Conservation (phyloP, 1,140 invertebrate species). For the Battus philenor region DNA sequence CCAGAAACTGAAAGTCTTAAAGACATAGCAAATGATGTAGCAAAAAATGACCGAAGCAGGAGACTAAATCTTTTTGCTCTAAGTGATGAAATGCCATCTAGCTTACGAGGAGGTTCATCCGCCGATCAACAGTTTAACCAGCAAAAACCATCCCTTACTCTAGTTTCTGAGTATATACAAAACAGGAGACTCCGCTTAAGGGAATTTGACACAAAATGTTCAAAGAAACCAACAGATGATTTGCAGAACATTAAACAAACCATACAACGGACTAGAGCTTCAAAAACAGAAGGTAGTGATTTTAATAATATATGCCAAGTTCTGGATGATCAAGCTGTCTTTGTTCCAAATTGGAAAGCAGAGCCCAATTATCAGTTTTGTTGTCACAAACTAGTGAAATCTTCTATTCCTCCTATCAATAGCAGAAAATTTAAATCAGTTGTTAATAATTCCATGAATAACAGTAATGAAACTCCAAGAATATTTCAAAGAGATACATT, state of each 20-base stretch:
- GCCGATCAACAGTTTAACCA: conserved; percentile 21
- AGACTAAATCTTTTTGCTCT: conserved; percentile 56
- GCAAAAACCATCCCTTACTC: conserved; percentile 40
- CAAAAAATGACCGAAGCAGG: conserved; percentile 40
- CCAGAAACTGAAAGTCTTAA: conserved; percentile 41
- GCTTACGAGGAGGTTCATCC: conserved; percentile 38
- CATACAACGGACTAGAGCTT: conserved; percentile 43
- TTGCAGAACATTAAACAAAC: conserved; percentile 56
- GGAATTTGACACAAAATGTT: conserved; percentile 27
- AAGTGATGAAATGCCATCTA: conserved; percentile 64
- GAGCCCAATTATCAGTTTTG: conserved; percentile 33
- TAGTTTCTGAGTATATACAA: conserved; percentile 61
- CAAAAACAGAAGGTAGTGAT: conserved; percentile 48
- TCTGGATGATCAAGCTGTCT: conserved; percentile 51
- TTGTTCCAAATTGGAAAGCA: conserved; percentile 53
- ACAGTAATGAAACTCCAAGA: conserved; percentile 25
- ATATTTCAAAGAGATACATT: neutral
- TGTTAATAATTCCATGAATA: conserved; percentile 27
- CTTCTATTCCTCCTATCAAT: conserved; percentile 10
- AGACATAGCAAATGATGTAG: conserved; percentile 24
- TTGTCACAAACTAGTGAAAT: conserved; percentile 17
- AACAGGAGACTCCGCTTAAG: conserved; percentile 48
- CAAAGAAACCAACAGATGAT: conserved; percentile 37
- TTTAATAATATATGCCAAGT: conserved; percentile 50
- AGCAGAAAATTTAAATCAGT: conserved; percentile 23